Base-by-base conservation (phyloP, 2,797 vertebrate genomes). In the Microctenopoma steveboyesi region DNA sequence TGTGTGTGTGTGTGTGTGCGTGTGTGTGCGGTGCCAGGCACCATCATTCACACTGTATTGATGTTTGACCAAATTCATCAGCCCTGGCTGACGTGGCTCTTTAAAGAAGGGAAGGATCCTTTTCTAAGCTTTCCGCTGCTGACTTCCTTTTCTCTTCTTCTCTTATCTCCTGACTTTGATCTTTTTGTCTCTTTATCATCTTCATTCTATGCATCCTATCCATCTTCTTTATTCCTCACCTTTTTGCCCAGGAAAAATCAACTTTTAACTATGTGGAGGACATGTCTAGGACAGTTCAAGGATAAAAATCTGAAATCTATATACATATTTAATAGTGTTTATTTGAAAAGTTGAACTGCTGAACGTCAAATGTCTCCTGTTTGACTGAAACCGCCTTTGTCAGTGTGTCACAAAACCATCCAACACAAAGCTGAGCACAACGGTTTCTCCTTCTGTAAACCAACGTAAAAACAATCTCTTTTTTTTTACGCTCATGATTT, bases 31-130 rank as follows among this genome's bases (percentile, higher is more conserved):
- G 49, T 70, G 70, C 65, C 67, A 67, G 61, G 52, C 55, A n/a
- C 72, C 59, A 76, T 81, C 76, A 81, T 66, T 79, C 76, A 84
- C 69, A 39, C 50, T 47, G 70, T 74, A 74, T 71, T 78, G 77
- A 84, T 84, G 74, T 88, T 88, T 85, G 78, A 90, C 73, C 80
- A 88, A 79, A 89, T 90, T 83, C 75, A 88, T 90, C 83, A 81
- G 59, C 56, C 27, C 57, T 14, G 60, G 59, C 59, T 88, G 85
- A 84, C 78, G 64, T 13, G 27, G 65, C 56, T 74, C 74, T 76
- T 60, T 79, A 65, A 83, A 69, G 52, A 53, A 76, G 69, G 39
- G 30, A 66, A 40, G 49, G 49, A 46, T 50, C 42, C 51, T 52
- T 57, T 71, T 68, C 63, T 69, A 54, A 58, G 60, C 47, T 73